Conservation (phyloP, 2,797 vertebrate species). For the Xiphophorus birchmanni region DNA sequence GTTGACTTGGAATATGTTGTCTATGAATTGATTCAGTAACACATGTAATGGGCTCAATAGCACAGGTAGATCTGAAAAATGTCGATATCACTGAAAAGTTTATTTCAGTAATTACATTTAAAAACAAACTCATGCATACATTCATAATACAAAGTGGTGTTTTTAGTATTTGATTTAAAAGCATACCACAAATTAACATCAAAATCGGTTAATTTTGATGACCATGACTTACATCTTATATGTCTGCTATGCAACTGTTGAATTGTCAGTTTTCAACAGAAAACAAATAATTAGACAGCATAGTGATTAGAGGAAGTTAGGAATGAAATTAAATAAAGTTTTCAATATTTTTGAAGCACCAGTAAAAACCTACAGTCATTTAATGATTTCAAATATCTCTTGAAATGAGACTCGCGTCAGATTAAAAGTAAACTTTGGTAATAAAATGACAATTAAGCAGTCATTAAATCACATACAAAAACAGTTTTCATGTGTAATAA, state of each 20-base stretch:
- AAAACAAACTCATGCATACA: not conserved
- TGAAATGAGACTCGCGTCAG: no score
- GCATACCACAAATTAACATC: no score
- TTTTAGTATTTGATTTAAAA: not conserved
- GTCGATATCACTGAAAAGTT: not conserved
- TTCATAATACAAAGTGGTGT: not conserved
- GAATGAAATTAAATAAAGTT: no score
- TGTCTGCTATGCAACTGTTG: no score
- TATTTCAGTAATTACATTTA: not conserved
- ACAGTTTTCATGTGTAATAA: not conserved
- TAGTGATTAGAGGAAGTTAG: no score
- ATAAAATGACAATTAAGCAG: no score
- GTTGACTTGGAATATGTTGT: not conserved
- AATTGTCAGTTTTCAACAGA: no score
- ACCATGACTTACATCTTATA: not conserved
- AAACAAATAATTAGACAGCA: no score
- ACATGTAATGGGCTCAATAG: constrained; percentile 14
- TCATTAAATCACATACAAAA: not conserved
- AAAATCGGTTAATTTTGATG: not conserved
- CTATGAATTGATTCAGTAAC: constrained; percentile 16
- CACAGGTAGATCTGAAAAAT: not conserved
- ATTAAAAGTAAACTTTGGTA: no score
- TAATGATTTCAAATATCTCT: no score
- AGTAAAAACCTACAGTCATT: no score
- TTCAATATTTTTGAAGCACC: no score